Conservation (phyloP, 1,140 invertebrate species). For the Meloidogyne hapla region DNA sequence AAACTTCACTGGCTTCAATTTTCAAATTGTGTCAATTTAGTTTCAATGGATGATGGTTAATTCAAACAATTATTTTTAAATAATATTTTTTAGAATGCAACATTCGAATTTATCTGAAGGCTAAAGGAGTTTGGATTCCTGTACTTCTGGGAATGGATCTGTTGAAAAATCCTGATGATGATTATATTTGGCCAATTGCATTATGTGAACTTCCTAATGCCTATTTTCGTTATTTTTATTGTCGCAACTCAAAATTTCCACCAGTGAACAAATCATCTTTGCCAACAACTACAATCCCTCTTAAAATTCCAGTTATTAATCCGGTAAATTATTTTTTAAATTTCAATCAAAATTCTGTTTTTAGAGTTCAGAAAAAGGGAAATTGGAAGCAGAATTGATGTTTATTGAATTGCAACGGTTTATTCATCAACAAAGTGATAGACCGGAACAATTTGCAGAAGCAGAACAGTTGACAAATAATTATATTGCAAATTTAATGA, state of each 20-base stretch:
- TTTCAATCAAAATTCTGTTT: too few species aligned
- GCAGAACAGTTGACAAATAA: conserved; percentile 10
- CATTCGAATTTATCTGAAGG: conserved; percentile 22
- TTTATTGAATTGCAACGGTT: conserved; percentile 27
- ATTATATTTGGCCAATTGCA: conserved; percentile 36
- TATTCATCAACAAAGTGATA: neutral
- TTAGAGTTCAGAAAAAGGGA: conserved; percentile 24
- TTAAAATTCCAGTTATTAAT: conserved; percentile 16
- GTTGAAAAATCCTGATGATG: conserved; percentile 17
- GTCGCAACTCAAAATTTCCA: conserved; percentile 28
- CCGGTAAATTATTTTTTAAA: neutral
- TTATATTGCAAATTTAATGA: conserved; percentile 28
- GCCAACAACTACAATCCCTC: conserved; percentile 10
- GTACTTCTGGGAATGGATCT: conserved; percentile 24
- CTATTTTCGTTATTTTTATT: conserved; percentile 38
- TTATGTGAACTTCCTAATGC: conserved; percentile 22
- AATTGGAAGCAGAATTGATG: conserved; percentile 30
- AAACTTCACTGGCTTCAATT: conserved; percentile 29
- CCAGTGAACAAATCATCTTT: conserved; percentile 20
- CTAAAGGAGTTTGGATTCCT: conserved; percentile 26
- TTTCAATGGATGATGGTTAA: conserved; percentile 28
- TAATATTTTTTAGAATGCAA: conserved; percentile 17
- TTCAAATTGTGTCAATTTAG: conserved; percentile 19
- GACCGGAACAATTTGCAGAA: neutral
- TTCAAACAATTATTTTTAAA: neutral